A percentile compares a stretch with the other conserved stretches of the same genome.
Conservation (phyloP, 2,797 vertebrate species). For the Cossypha niveicapilla region DNA sequence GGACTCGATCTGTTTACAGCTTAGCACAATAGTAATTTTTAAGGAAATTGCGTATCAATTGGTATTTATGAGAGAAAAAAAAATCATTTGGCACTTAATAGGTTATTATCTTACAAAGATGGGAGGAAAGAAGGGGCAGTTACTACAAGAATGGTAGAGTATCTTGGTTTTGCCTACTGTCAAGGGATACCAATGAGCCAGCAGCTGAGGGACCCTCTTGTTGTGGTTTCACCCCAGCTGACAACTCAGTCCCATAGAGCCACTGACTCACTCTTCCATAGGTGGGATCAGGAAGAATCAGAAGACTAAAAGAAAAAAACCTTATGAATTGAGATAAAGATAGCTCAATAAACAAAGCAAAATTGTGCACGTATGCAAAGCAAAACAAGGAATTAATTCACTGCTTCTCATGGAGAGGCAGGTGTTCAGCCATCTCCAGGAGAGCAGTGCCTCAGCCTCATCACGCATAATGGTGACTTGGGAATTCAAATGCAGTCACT, state of each 20-base stretch:
- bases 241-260: neutral
- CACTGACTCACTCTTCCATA: neutral
- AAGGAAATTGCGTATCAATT: neutral
- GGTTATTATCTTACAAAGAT: neutral
- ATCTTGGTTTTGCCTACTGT: neutral
- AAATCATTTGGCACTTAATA: neutral
- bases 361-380: neutral
- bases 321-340: neutral
- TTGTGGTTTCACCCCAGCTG: rapidly evolving
- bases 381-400: neutral
- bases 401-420: neutral
- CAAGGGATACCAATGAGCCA: neutral
- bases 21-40: neutral
- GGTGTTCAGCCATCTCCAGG: neutral
- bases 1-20: neutral
- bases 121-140: neutral
- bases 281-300: neutral
- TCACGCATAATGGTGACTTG: rapidly evolving
- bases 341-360: neutral
- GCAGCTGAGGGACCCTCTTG: neutral
- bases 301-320: neutral
- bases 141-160: neutral
- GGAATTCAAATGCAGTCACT: neutral
- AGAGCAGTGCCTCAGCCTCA: too few species aligned
- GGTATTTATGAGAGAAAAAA: neutral